Conservation (phyloP, 1,140 invertebrate genomes). For the Amyelois transitella region DNA sequence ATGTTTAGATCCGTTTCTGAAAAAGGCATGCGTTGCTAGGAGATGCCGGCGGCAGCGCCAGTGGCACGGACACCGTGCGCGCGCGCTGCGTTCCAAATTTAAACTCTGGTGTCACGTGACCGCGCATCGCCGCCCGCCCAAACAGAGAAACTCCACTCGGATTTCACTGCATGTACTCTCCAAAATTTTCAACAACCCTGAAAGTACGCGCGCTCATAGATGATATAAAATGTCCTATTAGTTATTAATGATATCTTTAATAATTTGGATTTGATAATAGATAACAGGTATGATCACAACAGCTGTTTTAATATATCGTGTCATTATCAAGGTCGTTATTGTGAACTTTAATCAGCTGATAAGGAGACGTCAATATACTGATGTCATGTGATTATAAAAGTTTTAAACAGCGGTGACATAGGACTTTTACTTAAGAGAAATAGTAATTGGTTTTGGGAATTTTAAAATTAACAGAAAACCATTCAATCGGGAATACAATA, state of each 20-base stretch:
- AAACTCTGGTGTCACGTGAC: constrained; percentile 62
- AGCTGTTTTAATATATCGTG: constrained; percentile 17
- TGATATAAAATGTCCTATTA: constrained; percentile 5
- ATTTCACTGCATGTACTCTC: constrained; percentile 51
- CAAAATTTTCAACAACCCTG: constrained; percentile 20
- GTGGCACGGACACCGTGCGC: constrained; percentile 39
- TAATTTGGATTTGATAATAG: not conserved
- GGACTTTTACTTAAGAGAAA: too few relatives aligned
- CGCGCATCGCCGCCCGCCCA: constrained; percentile 61
- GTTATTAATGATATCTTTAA: not conserved
- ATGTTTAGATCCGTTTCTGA: constrained; percentile 58
- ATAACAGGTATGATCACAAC: not conserved
- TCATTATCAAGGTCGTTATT: constrained; percentile 39
- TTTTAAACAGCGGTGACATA: too few relatives aligned
- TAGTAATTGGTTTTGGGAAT: too few relatives aligned
- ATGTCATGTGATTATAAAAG: too few relatives aligned
- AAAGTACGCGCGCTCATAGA: constrained; percentile 3
- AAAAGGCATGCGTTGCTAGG: constrained; percentile 60
- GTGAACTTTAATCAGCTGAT: constrained; percentile 30
- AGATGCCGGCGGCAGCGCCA: constrained; percentile 36
- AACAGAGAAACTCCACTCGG: constrained; percentile 69
- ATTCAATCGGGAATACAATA: too few relatives aligned
- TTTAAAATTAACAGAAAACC: too few relatives aligned
- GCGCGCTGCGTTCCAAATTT: constrained; percentile 63
- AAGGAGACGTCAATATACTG: not conserved